phyloP scores from a whole-genome alignment of 2,113 vertebrate genomes.

The Pongo abelii region DNA sequence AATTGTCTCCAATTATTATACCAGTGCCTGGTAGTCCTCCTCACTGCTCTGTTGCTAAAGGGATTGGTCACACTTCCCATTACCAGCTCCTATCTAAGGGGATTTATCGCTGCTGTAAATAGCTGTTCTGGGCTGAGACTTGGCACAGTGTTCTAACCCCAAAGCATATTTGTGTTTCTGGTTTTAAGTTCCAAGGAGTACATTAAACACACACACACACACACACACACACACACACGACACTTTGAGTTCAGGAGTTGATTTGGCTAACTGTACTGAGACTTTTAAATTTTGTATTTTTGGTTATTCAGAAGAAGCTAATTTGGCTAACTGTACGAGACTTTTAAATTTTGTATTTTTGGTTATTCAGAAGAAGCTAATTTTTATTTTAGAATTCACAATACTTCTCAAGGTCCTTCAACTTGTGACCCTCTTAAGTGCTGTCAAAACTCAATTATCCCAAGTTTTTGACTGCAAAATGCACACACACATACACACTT shows the following conservation, averaged over 20 bases:
- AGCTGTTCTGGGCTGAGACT: conserved; percentile 72
- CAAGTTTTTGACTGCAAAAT: conserved; percentile 4
- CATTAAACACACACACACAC: not conserved
- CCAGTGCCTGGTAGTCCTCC: conserved; percentile 76
- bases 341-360: conserved; percentile 4
- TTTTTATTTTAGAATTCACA: conserved; percentile 66
- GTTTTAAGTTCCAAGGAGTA: conserved; percentile 62
- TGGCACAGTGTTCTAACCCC: conserved; percentile 76
- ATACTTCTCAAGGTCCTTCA: conserved; percentile 71
- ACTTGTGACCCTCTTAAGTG: conserved; percentile 56
- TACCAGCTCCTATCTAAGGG: conserved; percentile 76
- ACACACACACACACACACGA: not conserved
- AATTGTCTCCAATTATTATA: conserved; percentile 75
- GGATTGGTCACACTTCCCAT: conserved; percentile 82
- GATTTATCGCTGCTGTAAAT: conserved; percentile 83
- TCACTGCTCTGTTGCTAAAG: conserved; percentile 61
- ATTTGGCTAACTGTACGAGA: conserved; percentile 50
- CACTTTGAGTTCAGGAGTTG: conserved; percentile 36
- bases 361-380: not conserved
- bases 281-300: conserved; percentile 13
- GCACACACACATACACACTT: not conserved
- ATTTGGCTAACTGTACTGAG: conserved; percentile 42
- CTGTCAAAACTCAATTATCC: conserved; percentile 68
- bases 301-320: not conserved
- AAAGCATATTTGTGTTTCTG: conserved; percentile 78